Conservation (phyloP, 2,797 vertebrate genomes). For the Euthynnus affinis region DNA sequence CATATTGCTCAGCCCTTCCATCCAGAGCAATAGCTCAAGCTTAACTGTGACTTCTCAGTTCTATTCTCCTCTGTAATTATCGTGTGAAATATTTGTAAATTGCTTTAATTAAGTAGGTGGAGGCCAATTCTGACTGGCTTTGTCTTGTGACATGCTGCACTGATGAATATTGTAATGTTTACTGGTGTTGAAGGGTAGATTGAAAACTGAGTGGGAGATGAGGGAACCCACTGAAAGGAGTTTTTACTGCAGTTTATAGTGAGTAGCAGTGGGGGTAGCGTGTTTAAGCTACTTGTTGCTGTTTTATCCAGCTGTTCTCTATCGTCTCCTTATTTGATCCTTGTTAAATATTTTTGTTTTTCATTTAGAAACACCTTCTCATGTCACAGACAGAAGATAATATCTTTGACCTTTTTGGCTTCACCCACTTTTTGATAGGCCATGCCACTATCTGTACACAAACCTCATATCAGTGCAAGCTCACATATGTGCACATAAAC, state of each 20-base stretch:
- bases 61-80: slow-evolving; percentile 48
- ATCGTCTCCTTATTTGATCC: background rate
- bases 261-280: slow-evolving; percentile 8
- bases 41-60: slow-evolving; percentile 1
- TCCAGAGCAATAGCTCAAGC: background rate
- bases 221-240: slow-evolving; percentile 5
- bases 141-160: slow-evolving; percentile 40
- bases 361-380: background rate
- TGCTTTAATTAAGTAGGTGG: slow-evolving; percentile 65
- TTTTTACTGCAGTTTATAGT: slow-evolving; percentile 32
- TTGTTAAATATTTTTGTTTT: slow-evolving; percentile 9
- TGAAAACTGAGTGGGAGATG: slow-evolving; percentile 30
- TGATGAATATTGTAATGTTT: slow-evolving; percentile 70
- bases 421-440: background rate
- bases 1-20: background rate
- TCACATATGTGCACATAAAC: background rate
- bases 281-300: slow-evolving; percentile 16
- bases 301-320: background rate
- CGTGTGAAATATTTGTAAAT: slow-evolving; percentile 66
- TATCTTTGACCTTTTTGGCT: slow-evolving; percentile 1
- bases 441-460: background rate
- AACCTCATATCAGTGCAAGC: background rate
- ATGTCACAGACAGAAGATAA: slow-evolving; percentile 7
- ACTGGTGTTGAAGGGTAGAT: slow-evolving; percentile 22
- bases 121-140: slow-evolving; percentile 32